Percentiles rank a stretch among this genome's conserved stretches.
Conservation (phyloP, 2,888 invertebrate genomes). For the Esperia sulphurella region DNA sequence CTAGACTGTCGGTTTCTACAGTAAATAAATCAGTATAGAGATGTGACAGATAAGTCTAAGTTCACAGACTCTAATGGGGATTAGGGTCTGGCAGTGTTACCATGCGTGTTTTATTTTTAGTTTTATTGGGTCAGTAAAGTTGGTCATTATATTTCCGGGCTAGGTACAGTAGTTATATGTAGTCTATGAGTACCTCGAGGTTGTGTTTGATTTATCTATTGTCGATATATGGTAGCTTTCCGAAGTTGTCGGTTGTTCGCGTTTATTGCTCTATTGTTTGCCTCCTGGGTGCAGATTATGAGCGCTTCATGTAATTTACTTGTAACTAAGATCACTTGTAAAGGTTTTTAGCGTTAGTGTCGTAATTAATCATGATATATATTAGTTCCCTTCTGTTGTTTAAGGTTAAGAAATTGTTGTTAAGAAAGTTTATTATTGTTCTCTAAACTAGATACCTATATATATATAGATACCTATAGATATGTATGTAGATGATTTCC, state of each 20-base stretch:
- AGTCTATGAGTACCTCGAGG: conserved; percentile 30
- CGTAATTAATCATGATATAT: conserved; percentile 50
- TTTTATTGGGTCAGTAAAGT: no score
- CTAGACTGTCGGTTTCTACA: conserved; percentile 23
- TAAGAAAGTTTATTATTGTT: conserved; percentile 15
- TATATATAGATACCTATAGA: no score
- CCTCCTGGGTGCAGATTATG: conserved; percentile 50
- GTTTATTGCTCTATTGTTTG: conserved; percentile 75
- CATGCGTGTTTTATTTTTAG: conserved; percentile 41
- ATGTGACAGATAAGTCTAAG: conserved; percentile 41
- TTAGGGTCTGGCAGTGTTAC: no score
- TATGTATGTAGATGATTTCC: no score
- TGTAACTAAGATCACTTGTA: conserved; percentile 54
- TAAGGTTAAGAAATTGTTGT: conserved; percentile 34
- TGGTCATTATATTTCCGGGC: conserved; percentile 23
- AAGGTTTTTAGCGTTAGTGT: conserved; percentile 43
- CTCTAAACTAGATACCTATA: no score
- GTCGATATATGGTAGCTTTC: conserved; percentile 67
- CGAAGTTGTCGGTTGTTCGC: conserved; percentile 46
- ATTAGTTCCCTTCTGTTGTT: conserved; percentile 33
- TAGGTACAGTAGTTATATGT: conserved; percentile 20
- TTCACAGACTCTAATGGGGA: conserved; percentile 23
- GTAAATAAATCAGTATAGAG: conserved; percentile 42
- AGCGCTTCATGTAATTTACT: conserved; percentile 57
- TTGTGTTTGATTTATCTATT: conserved; percentile 66